phyloP scores from a whole-genome alignment of 2,888 invertebrate species.

The Melanchra persicariae region DNA sequence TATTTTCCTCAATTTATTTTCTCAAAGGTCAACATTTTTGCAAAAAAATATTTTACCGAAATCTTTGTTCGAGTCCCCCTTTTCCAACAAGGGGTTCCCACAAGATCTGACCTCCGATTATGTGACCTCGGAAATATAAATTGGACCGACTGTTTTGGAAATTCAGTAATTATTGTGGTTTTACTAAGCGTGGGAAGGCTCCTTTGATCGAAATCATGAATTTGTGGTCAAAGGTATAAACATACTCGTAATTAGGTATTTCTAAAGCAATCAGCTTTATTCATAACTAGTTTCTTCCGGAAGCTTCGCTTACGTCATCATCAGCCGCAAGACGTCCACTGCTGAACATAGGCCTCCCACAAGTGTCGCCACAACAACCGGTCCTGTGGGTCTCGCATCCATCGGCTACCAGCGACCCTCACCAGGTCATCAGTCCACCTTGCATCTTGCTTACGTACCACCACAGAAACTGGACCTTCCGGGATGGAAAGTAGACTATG shows the following conservation, averaged over 20 bases:
- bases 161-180: conserved; percentile 44
- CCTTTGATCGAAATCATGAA: conserved; percentile 36
- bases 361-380: too few relatives aligned
- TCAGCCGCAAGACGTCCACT: too few relatives aligned
- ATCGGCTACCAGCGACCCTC: too few relatives aligned
- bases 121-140: conserved; percentile 50
- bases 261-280: conserved; percentile 7
- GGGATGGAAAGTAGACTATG: too few relatives aligned
- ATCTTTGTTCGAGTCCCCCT: not conserved
- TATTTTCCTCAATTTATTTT: not conserved
- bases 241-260: conserved; percentile 19
- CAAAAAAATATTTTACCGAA: not conserved
- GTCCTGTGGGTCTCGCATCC: too few relatives aligned
- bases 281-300: not conserved
- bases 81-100: conserved; percentile 25
- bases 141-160: conserved; percentile 37
- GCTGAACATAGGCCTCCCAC: too few relatives aligned
- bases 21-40: not conserved
- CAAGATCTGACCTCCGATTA: conserved; percentile 50
- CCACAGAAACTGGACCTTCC: too few relatives aligned
- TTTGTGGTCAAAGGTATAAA: conserved; percentile 16
- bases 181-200: conserved; percentile 30
- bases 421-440: too few relatives aligned
- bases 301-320: not conserved
- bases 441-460: too few relatives aligned